phyloP scores from a whole-genome alignment of 2,888 invertebrate genomes.

The Plagodis dolabraria region DNA sequence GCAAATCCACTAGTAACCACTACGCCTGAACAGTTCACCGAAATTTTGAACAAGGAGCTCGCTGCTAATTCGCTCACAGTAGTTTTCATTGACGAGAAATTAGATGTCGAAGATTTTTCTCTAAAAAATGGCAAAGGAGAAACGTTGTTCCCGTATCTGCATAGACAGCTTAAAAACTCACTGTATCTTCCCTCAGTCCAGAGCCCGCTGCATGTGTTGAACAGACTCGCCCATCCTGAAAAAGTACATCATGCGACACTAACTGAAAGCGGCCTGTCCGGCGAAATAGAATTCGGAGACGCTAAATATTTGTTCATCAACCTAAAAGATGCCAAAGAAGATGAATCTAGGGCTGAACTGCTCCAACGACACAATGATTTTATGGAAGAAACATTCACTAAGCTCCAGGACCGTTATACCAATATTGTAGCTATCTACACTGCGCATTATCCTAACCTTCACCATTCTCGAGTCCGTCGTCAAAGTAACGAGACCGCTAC shows the following conservation, averaged over 20 bases:
- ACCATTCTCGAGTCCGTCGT: conserved; percentile 52
- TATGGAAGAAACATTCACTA: conserved; percentile 81
- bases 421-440: conserved; percentile 85
- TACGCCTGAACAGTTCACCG: conserved; percentile 63
- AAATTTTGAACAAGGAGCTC: conserved; percentile 63
- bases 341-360: conserved; percentile 81
- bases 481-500: conserved; percentile 37
- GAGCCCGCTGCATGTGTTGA: conserved; percentile 82
- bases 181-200: conserved; percentile 87
- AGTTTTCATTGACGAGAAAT: conserved; percentile 80
- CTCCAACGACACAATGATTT: conserved; percentile 86
- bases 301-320: conserved; percentile 82
- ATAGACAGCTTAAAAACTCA: conserved; percentile 56
- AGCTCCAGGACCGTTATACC: conserved; percentile 70
- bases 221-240: conserved; percentile 73
- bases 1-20: conserved; percentile 61
- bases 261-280: conserved; percentile 67
- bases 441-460: conserved; percentile 52
- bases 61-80: conserved; percentile 68
- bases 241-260: conserved; percentile 63
- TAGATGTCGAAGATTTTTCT: conserved; percentile 86
- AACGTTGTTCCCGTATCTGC: conserved; percentile 69
- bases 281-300: conserved; percentile 65
- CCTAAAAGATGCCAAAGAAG: conserved; percentile 84
- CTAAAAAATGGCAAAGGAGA: conserved; percentile 70